These are phyloP conservation scores for Falco concolor DNA, from an alignment of 2,797 vertebrate species.

Conservation along the genomic window DNA sequence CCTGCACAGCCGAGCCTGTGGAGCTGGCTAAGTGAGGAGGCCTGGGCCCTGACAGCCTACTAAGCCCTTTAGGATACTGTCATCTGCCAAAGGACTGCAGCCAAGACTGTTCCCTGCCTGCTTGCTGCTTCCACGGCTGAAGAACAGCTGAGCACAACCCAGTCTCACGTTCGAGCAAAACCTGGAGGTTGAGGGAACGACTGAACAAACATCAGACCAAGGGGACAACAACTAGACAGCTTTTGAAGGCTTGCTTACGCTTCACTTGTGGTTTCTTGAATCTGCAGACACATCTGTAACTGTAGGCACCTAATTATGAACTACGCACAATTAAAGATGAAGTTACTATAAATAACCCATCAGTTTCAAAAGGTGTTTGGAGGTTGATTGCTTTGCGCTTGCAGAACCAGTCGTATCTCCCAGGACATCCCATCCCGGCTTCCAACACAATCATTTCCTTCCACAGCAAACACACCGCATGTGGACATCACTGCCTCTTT, in stretches of 20 bases:
- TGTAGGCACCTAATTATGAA: neutral
- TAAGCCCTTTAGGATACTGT: neutral
- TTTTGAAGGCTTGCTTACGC: neutral
- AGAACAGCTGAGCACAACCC: neutral
- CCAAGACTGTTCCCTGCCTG: neutral
- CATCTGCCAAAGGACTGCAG: neutral
- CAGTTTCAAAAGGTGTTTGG: neutral
- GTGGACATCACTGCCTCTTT: accelerated
- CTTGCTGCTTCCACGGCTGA: neutral
- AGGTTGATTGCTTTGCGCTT: neutral
- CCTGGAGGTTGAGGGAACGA: accelerated
- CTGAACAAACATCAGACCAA: neutral
- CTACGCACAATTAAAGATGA: neutral
- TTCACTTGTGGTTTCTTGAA: neutral
- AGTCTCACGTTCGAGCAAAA: accelerated
- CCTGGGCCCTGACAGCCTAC: neutral
- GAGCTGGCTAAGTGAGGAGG: neutral
- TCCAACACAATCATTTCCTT: accelerated
- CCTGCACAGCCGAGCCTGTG: neutral
- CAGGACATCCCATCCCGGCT: neutral
- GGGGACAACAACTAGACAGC: neutral
- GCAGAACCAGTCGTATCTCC: neutral
- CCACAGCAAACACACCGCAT: neutral
- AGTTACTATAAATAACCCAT: neutral
- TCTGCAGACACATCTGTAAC: neutral